Evolutionary conservation across 2,888 invertebrate genomes (phyloP).

Genomic region (Eustalomyia histrio): DNA sequence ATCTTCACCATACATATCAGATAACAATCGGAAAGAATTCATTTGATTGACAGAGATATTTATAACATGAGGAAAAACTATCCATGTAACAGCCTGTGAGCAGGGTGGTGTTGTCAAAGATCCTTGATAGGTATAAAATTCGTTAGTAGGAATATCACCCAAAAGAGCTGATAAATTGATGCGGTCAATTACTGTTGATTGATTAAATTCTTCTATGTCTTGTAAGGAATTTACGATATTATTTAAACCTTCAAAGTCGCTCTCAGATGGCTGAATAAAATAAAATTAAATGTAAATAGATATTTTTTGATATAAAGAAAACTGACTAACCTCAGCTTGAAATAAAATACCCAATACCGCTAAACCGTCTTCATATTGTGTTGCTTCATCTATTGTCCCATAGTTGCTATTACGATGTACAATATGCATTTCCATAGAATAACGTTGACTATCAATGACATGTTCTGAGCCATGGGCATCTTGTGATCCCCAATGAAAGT

Average conservation of each 20-base stretch:
- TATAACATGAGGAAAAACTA: slow-evolving; percentile 56
- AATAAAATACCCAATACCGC: slow-evolving; percentile 61
- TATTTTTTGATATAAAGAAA: not conserved
- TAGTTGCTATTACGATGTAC: slow-evolving; percentile 67
- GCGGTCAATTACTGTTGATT: slow-evolving; percentile 40
- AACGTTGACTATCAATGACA: slow-evolving; percentile 65
- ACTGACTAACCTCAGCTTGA: slow-evolving; percentile 17
- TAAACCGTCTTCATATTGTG: slow-evolving; percentile 62
- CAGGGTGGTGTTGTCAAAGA: slow-evolving; percentile 68
- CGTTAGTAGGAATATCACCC: slow-evolving; percentile 36
- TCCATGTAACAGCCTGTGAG: slow-evolving; percentile 65
- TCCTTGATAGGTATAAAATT: slow-evolving; percentile 65
- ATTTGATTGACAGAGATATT: slow-evolving; percentile 43
- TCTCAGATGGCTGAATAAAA: not conserved
- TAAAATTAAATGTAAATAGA: not conserved
- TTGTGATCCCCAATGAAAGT: slow-evolving; percentile 69
- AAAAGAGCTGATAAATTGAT: slow-evolving; percentile 48
- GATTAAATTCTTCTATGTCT: slow-evolving; percentile 48
- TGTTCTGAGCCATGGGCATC: slow-evolving; percentile 68
- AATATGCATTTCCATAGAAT: slow-evolving; percentile 68
- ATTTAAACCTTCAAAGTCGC: slow-evolving; percentile 51
- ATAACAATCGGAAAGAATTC: slow-evolving; percentile 39
- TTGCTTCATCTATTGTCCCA: slow-evolving; percentile 57
- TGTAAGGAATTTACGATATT: slow-evolving; percentile 50
- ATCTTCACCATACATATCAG: slow-evolving; percentile 51